Conservation (phyloP, 2,888 invertebrate species). For the Thera britannica region DNA sequence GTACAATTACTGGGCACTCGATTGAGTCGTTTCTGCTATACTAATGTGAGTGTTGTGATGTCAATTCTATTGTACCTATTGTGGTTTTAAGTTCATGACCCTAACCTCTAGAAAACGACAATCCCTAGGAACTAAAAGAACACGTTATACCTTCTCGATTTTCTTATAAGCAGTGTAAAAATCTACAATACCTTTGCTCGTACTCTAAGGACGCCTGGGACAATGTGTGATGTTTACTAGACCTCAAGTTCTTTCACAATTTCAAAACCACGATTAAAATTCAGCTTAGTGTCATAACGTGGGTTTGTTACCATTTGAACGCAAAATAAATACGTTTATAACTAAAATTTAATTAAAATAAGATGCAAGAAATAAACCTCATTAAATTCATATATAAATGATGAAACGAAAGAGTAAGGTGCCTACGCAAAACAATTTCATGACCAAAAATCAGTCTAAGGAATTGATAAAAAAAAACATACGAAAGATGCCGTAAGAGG, state of each 20-base stretch:
- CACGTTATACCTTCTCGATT: too few relatives aligned
- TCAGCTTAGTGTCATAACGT: too few relatives aligned
- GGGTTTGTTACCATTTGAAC: too few relatives aligned
- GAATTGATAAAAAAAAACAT: conserved; percentile 4
- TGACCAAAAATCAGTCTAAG: neutral
- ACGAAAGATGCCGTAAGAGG: conserved; percentile 1
- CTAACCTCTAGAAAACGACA: neutral
- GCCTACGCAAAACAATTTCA: neutral
- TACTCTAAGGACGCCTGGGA: too few relatives aligned
- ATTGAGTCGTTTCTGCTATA: conserved; percentile 62
- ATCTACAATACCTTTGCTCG: too few relatives aligned
- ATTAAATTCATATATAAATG: neutral
- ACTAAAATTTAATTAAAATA: too few relatives aligned
- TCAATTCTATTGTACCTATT: conserved; percentile 26
- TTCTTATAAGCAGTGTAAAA: too few relatives aligned
- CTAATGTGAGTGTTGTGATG: conserved; percentile 43
- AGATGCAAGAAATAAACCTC: too few relatives aligned
- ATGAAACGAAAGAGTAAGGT: neutral
- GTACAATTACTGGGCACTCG: conserved; percentile 56
- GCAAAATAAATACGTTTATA: too few relatives aligned
- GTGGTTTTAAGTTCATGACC: neutral
- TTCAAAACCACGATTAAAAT: too few relatives aligned
- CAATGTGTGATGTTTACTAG: too few relatives aligned
- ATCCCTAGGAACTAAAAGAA: neutral
- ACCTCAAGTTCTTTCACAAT: too few relatives aligned